Evolutionary conservation across 2,113 vertebrate genomes (phyloP).

Genomic region (Pelecanus crispus): DNA sequence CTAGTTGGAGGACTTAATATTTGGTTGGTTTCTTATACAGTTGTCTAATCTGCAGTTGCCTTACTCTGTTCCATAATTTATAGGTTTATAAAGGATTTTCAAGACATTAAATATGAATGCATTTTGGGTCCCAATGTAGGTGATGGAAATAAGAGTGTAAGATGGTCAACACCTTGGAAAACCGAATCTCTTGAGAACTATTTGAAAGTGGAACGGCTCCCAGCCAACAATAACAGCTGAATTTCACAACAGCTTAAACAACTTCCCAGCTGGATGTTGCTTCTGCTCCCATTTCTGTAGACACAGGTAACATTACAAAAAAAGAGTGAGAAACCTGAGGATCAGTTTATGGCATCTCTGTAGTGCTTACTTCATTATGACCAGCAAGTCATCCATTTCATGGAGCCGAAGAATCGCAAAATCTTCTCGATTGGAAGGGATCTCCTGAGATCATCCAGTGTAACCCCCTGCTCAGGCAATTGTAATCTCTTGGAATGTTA

Average conservation of each 20-base stretch:
- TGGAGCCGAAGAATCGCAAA: not conserved
- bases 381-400: not conserved
- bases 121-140: not conserved
- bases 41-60: not conserved
- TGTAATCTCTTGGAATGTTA: not conserved
- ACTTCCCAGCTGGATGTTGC: not conserved
- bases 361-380: not conserved
- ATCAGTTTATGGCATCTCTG: not conserved
- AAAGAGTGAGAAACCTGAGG: not conserved
- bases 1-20: not conserved
- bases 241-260: not conserved
- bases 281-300: not conserved
- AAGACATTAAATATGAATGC: not conserved
- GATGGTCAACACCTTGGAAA: not conserved
- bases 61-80: not conserved
- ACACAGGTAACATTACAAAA: not conserved
- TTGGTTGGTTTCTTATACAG: not conserved
- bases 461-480: not conserved
- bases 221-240: not conserved
- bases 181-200: not conserved
- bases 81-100: not conserved
- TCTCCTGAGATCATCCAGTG: not conserved
- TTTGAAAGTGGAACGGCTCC: not conserved
- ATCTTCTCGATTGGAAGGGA: not conserved
- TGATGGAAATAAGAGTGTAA: not conserved